Base-by-base conservation (phyloP, 1,140 invertebrate genomes). In the Drosophila paulistorum region DNA sequence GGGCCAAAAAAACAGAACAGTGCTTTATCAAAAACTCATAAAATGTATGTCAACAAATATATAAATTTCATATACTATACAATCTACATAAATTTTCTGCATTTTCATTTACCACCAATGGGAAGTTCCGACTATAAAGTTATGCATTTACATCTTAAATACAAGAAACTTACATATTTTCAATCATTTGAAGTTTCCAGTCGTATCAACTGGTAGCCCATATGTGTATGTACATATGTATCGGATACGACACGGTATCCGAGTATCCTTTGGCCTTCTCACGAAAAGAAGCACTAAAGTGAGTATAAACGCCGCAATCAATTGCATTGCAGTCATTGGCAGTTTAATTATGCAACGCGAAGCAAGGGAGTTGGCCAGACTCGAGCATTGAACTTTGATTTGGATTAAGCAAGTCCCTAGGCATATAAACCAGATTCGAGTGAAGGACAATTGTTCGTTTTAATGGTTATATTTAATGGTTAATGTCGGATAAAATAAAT, bases 341-440 rank as follows among this genome's bases (percentile, higher is more conserved):
- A n/a, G 14, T 58, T 87, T 89, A 87, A 87, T 83, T 89, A 89
- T 87, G 70, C 72, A 84, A 63, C 65, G 69, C 14, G 62, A 70
- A 20, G 23, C 54, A 66, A 51, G 68, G 26, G 33, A 51, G 20
- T 51, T 57, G 54, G 30, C 57, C 57, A 45, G 42, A 26, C 42
- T 13, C 10, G 82, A 67, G 48, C 83, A 86, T 80, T 87, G 83
- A 87, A 89, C 83, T 79, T 77, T 67, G 67, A 77, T 67, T 71
- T 77, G 72, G 63, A 33, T 41, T 23, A 11, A 39, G 37, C 33
- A 14, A 23, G 37, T 48, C 54, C 26, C 11, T 26, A 20, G 33
- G 23, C 30, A 9, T 20, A 62, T 14, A 59, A 57, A 13, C 0
- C 13, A 14, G n/a, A 65, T 4, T 57, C 48, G 41, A 48, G 26